Evolutionary conservation across 2,888 invertebrate species (phyloP), one percentile per base, ranked within the genome.

Genomic region (Plagodis dolabraria): DNA sequence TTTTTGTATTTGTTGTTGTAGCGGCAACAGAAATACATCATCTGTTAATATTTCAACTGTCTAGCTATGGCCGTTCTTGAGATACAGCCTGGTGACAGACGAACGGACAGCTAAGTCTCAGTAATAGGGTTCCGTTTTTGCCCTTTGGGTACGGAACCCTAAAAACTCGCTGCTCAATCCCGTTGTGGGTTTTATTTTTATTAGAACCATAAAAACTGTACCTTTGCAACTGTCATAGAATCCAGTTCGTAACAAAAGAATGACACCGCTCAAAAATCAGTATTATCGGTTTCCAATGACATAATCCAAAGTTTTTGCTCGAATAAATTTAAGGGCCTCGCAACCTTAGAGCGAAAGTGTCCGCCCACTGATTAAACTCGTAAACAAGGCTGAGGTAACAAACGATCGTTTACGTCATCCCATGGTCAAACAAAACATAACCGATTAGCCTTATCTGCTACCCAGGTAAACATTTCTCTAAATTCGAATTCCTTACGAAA

Each of bases 371-470:
- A 67, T 67, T 67, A 59, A 58, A 52, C 33, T 45, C 70, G 71
- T 71, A 71, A 69, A 72, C 57, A 63, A 60, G 43, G 33, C 33
- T 70, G 62, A 67, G 64, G 70, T 64, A 71, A 73, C 42, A 75
- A 53, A 74, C 70, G 71, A 74, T 76, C 72, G 74, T 75, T 80
- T 80, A 82, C 78, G 73, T 80, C 81, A 82, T 74, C 65, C 70
- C 61, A 63, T 70, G 67, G 72, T 75, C 82, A 88, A 90, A 89
- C 85, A 89, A 86, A 86, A 82, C 79, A 82, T 86, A 83, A 88
- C 83, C 82, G 91, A 91, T 91, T 89, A 89, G 80, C 69, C 71
- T 86, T 88, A 91, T 90, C 87, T 82, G 49, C 68, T 60, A 74
- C 83, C 74, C 83, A 85, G 87, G 87, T 88, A 89, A 85, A 82